These are phyloP conservation scores for Pseudotriccus pelzelni DNA, from an alignment of 2,797 vertebrate species.

Conservation along the genomic window DNA sequence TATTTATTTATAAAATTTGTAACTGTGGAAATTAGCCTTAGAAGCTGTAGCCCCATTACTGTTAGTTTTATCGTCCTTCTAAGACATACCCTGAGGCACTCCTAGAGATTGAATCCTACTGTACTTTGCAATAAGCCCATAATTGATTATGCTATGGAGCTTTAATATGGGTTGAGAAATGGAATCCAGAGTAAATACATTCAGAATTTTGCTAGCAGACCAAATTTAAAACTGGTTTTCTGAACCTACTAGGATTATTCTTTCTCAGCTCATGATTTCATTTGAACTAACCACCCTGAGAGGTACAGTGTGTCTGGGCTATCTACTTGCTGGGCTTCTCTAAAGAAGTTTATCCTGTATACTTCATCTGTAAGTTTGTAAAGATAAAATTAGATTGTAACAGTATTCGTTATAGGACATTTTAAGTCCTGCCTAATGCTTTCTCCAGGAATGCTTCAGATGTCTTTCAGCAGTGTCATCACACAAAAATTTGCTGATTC, in stretches of 20 bases:
- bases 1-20: constrained; percentile 83
- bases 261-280: constrained; percentile 73
- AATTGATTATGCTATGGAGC: constrained; percentile 81
- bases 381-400: constrained; percentile 63
- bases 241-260: constrained; percentile 76
- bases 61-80: constrained; percentile 80
- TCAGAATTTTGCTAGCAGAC: constrained; percentile 79
- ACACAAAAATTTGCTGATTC: constrained; percentile 1
- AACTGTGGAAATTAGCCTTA: constrained; percentile 80
- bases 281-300: constrained; percentile 68
- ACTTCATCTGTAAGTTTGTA: constrained; percentile 61
- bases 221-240: constrained; percentile 80
- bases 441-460: constrained; percentile 23
- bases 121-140: constrained; percentile 79
- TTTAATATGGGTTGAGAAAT: constrained; percentile 78
- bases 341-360: constrained; percentile 65
- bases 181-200: constrained; percentile 80
- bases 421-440: neutral
- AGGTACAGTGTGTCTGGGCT: constrained; percentile 27
- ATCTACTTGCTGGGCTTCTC: constrained; percentile 44
- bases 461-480: constrained; percentile 31
- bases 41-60: constrained; percentile 79
- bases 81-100: constrained; percentile 76
- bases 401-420: constrained; percentile 32
- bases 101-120: constrained; percentile 77